Evolutionary conservation across 92 coral and sea anemone species (phyloP).

Genomic region (Parazoanthus atlanticus): DNA sequence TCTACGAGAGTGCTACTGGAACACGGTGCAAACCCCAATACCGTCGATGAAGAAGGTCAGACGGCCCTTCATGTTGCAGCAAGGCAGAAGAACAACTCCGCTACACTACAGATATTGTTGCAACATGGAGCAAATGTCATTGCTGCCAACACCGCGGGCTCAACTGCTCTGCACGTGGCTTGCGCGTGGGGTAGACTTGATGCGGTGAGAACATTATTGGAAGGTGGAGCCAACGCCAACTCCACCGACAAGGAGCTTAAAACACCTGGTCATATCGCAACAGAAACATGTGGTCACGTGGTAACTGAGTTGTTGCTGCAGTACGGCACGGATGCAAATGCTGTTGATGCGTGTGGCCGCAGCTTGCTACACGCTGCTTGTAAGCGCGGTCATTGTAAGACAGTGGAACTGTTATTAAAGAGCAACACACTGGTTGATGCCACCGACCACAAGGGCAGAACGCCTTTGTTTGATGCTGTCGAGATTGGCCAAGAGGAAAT

Average conservation of each 20-base stretch:
- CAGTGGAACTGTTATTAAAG: conserved; percentile 3
- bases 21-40: conserved; percentile 27
- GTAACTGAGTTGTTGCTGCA: neutral
- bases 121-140: conserved; percentile 25
- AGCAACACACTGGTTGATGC: conserved; percentile 18
- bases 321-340: conserved; percentile 13
- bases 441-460: conserved; percentile 44
- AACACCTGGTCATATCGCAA: conserved; percentile 18
- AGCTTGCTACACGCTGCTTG: conserved; percentile 17
- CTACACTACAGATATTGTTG: conserved; percentile 7
- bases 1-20: conserved; percentile 13
- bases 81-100: conserved; percentile 12
- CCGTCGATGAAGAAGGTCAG: conserved; percentile 22
- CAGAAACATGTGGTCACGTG: conserved; percentile 22
- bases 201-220: neutral
- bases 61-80: conserved; percentile 40
- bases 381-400: neutral
- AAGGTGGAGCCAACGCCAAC: conserved; percentile 18
- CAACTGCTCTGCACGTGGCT: conserved; percentile 37
- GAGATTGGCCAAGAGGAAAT: conserved; percentile 14
- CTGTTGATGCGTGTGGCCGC: neutral
- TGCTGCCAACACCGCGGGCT: conserved; percentile 12
- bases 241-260: conserved; percentile 7
- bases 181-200: conserved; percentile 33
- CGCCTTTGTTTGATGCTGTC: conserved; percentile 53